Conservation (phyloP, 2,113 vertebrate species). For the Himantopus leucocephalus region DNA sequence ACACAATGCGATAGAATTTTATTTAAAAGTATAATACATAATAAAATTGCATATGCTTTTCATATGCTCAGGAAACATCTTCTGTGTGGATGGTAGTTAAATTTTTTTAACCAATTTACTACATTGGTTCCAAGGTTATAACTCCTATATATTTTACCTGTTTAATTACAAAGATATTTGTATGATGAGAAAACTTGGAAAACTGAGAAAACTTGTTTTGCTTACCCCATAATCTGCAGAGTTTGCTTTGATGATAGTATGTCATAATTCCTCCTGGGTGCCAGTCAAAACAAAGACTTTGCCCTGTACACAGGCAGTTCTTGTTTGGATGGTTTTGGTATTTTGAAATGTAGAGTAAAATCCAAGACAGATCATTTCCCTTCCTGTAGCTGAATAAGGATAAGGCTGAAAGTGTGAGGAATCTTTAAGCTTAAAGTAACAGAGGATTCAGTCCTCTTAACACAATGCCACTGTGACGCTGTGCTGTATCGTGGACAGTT, state of each 20-base stretch:
- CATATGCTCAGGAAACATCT: neutral
- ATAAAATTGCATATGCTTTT: neutral
- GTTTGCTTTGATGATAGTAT: slow-evolving; percentile 53
- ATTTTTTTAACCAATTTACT: neutral
- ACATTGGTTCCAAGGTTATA: neutral
- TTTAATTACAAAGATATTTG: neutral
- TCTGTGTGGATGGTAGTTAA: neutral
- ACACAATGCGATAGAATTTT: neutral
- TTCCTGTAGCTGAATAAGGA: neutral
- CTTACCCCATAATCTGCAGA: slow-evolving; percentile 1
- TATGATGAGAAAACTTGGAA: neutral
- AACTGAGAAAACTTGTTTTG: slow-evolving; percentile 36
- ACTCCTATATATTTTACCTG: neutral
- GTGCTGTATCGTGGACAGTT: neutral
- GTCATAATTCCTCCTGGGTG: slow-evolving; percentile 39
- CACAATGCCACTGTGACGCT: neutral
- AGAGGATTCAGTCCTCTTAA: neutral
- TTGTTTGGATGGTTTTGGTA: slow-evolving; percentile 49
- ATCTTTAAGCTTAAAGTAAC: neutral
- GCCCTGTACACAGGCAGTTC: slow-evolving; percentile 42
- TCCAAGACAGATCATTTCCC: neutral
- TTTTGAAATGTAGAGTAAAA: slow-evolving; percentile 57
- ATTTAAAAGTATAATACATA: neutral
- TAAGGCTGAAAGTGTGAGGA: neutral
- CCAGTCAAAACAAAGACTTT: slow-evolving; percentile 64